These are phyloP conservation scores for Tapirus indicus DNA, from an alignment of 2,797 vertebrate species.

Conservation along the genomic window DNA sequence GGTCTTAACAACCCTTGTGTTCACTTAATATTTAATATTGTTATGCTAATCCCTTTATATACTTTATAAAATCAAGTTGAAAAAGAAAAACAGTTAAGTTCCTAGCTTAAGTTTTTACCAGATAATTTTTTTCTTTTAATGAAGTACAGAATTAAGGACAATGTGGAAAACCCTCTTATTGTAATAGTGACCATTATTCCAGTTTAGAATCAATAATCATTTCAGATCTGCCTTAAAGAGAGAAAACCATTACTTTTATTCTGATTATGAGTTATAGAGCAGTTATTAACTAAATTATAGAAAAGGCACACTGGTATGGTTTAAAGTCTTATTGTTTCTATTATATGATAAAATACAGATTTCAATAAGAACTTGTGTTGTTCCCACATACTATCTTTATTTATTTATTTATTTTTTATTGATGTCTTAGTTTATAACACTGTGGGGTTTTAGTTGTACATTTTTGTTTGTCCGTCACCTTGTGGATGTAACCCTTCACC, in stretches of 20 bases:
- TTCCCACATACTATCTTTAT: neutral
- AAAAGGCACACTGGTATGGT: conserved; percentile 65
- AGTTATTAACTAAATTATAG: conserved; percentile 75
- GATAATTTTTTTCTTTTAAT: conserved; percentile 14
- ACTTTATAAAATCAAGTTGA: conserved; percentile 44
- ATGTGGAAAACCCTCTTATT: conserved; percentile 44
- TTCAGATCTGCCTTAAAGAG: conserved; percentile 38
- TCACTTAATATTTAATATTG: conserved; percentile 48
- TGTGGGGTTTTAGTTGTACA: no score
- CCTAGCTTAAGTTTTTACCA: conserved; percentile 38
- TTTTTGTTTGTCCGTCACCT: no score
- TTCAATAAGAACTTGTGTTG: conserved; percentile 21
- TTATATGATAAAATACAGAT: conserved; percentile 48
- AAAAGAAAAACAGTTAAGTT: conserved; percentile 32
- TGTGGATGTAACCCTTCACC: no score
- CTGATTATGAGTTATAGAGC: conserved; percentile 56
- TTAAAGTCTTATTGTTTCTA: conserved; percentile 75
- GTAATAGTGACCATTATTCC: conserved; percentile 24
- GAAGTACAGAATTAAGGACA: conserved; percentile 45
- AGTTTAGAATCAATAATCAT: conserved; percentile 35
- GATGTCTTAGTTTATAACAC: no score
- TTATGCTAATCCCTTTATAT: neutral
- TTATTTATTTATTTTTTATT: no score
- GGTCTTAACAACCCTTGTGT: neutral
- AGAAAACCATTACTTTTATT: conserved; percentile 37